Evolutionary conservation across 2,888 invertebrate species (phyloP), one percentile per base, ranked within the genome.

Genomic region (Phortica magna): DNA sequence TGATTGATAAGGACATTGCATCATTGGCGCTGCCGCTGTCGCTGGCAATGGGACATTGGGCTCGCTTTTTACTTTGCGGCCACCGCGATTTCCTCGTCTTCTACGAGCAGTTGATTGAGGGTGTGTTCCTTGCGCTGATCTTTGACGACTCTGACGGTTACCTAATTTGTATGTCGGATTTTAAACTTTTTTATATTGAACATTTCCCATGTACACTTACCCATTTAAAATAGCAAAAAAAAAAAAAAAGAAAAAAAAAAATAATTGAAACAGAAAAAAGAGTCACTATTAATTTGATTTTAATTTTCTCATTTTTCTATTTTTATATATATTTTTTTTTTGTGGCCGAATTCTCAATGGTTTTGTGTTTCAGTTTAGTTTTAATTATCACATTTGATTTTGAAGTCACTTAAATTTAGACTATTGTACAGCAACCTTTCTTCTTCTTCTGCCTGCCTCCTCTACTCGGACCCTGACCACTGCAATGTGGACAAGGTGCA

Each of bases 401-500:
- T 57, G 7, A 57, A 7, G 12, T 31, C 12, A 68, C 68, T 68
- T 19, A 3, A 68, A 68, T 68, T 68, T 71, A 71, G 39, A 71
- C 17, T 14, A 71, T 71, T 22, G 70, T 71, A 68, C 68, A 68
- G 70, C 70, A 71, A 12, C 64, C 59, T 17, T 71, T 71, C 55
- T 71, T 71, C 55, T 68, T 68, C 17, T 68, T 42, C 17, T n/a
- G 22, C 59, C 59, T 59, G 19, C 19, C n/a, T n/a, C n/a, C n/a
- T n/a, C n/a, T n/a, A n/a, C n/a, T n/a, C n/a, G n/a, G n/a, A 57
- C 17, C 59, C n/a, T 59, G 6, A 10, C 59, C 59, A 59, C 19
- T 17, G 9, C 68, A 68, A 43, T 68, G 68, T 7, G 68, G 68
- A 22, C 68, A 68, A 19, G 65, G 67, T 7, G 9, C n/a, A 19